These are phyloP conservation scores for Drosophila prostipennis DNA, from an alignment of 2,888 invertebrate species.

Conservation along the genomic window DNA sequence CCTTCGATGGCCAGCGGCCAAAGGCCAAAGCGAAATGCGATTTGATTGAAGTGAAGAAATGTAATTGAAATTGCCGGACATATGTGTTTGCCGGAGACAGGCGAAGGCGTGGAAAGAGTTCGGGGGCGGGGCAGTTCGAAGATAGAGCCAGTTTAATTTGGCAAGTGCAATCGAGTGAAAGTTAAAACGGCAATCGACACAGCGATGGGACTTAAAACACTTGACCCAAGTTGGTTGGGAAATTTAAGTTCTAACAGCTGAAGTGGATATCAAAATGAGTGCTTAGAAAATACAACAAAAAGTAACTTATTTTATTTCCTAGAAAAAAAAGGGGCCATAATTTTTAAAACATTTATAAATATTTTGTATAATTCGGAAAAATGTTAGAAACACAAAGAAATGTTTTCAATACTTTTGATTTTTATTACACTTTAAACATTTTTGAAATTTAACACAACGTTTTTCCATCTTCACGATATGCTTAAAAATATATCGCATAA, in stretches of 20 bases:
- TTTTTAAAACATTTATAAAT: no score
- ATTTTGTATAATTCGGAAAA: no score
- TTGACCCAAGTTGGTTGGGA: not conserved
- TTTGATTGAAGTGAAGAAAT: conserved; percentile 77
- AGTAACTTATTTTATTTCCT: no score
- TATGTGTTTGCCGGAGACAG: conserved; percentile 46
- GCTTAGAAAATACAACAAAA: no score
- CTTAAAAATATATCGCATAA: not conserved
- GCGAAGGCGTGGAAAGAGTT: not conserved
- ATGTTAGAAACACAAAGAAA: no score
- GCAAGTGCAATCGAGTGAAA: conserved; percentile 37
- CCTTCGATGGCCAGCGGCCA: conserved; percentile 26
- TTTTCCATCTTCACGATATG: not conserved
- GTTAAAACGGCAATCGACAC: conserved; percentile 13
- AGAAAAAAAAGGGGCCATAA: no score
- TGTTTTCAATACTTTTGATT: no score
- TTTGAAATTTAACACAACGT: no score
- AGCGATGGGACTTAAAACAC: not conserved
- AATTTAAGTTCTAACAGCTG: not conserved
- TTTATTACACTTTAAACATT: no score
- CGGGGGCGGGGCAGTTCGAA: not conserved
- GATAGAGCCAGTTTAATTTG: conserved; percentile 26
- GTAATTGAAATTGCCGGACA: conserved; percentile 73
- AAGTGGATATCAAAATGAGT: not conserved
- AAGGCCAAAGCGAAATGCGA: conserved; percentile 43